Evolutionary conservation across 2,888 invertebrate genomes (phyloP), one percentile per base, ranked within the genome.

Genomic region (Panopea generosa): DNA sequence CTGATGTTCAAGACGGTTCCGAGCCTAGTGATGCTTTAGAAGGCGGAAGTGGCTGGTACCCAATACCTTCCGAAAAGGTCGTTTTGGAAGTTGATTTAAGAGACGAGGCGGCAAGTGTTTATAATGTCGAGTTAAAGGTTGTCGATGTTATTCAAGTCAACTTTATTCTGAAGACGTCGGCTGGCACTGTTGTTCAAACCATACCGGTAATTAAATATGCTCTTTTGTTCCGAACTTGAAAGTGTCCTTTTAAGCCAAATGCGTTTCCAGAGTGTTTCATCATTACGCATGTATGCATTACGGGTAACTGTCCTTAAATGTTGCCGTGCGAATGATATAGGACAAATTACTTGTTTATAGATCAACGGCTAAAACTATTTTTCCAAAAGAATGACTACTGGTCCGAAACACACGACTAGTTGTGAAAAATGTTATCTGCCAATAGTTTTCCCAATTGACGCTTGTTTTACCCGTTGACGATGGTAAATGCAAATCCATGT

Each of bases 31-130:
- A 67, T 24, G 57, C 67, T 6, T 24, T 67, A 9, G 24, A 20
- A 11, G 67, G 67, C 4, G 7, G 24, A 9, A 24, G 29, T n/a
- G 67, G 67, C 1, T 67, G 67, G 67, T 67, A 67, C 20, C 67
- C 67, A 14, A 2, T 22, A 3, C 4, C 38, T 7, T 20, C 49
- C 2, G 50, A 38, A 1, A 47, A 16, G 24, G 6, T 20, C 7
- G 29, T 57, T 14, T 7, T 38, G 1, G 11, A 57, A 11, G 26
- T 57, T 26, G 57, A 67, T 22, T 47, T 49, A 26, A 29, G 6
- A 6, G 57, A 29, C 27, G 56, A 67, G 26, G 57, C 57, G 50
- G 57, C 57, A 16, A 14, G 24, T 14, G 40, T 67, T 16, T 67
- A 38, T 26, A 56, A 26, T 40, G 49, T 67, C 1, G 67, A 67